These are phyloP conservation scores for Penaeus indicus DNA, from an alignment of 1,140 invertebrate species.

Conservation along the genomic window DNA sequence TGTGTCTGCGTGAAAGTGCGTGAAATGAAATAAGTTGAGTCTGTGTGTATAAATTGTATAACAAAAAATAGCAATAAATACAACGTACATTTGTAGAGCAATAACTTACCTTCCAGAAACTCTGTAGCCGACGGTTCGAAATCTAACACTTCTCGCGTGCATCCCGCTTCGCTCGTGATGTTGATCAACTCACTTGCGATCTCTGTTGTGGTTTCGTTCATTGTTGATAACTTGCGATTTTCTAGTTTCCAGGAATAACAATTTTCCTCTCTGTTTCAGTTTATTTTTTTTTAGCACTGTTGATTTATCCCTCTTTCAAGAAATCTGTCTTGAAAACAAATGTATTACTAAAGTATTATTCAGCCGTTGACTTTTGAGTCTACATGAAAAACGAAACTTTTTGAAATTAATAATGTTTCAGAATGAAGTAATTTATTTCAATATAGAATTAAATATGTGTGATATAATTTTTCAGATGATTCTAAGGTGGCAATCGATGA, in stretches of 20 bases:
- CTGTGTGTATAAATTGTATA: neutral
- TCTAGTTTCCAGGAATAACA: neutral
- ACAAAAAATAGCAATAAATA: neutral
- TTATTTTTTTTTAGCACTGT: too few relatives aligned
- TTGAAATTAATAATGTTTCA: too few relatives aligned
- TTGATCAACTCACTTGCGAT: neutral
- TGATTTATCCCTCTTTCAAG: too few relatives aligned
- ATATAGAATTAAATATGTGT: too few relatives aligned
- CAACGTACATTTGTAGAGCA: neutral
- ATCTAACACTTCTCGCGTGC: neutral
- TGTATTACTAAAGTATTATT: too few relatives aligned
- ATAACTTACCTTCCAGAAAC: neutral
- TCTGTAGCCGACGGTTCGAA: neutral
- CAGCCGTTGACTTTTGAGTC: too few relatives aligned
- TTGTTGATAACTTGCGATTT: neutral
- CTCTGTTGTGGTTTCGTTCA: neutral
- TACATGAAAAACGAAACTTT: too few relatives aligned
- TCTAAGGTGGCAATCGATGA: too few relatives aligned
- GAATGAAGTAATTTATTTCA: too few relatives aligned
- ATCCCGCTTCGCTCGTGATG: neutral
- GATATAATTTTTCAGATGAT: too few relatives aligned
- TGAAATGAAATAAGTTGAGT: neutral
- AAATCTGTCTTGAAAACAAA: too few relatives aligned
- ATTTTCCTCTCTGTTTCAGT: neutral
- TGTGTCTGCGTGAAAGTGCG: neutral